These are phyloP conservation scores for Lydus trimaculatus DNA, from an alignment of 2,888 invertebrate species.

Conservation along the genomic window DNA sequence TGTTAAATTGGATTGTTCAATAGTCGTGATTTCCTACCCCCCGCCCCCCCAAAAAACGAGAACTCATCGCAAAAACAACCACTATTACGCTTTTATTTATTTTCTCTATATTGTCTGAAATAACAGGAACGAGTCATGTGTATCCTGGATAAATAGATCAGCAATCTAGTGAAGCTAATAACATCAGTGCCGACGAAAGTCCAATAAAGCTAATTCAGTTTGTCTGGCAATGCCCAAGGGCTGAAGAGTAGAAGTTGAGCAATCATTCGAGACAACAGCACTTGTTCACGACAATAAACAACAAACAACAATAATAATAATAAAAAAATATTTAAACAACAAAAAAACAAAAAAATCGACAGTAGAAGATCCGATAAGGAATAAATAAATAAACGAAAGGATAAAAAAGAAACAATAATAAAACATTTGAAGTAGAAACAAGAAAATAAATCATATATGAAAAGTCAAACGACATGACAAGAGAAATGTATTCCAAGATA, in stretches of 20 bases:
- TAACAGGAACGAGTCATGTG: slow-evolving; percentile 40
- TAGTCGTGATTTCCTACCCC: neutral
- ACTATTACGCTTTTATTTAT: slow-evolving; percentile 10
- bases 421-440: slow-evolving; percentile 41
- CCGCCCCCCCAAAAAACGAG: too few relatives aligned
- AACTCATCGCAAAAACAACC: neutral
- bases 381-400: too few relatives aligned
- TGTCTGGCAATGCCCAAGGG: slow-evolving; percentile 54
- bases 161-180: slow-evolving; percentile 57
- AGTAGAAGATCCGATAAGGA: neutral
- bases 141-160: slow-evolving; percentile 57
- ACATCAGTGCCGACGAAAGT: slow-evolving; percentile 57
- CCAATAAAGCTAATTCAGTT: slow-evolving; percentile 57
- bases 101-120: slow-evolving; percentile 19
- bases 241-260: slow-evolving; percentile 35
- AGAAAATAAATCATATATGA: slow-evolving; percentile 47
- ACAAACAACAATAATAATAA: slow-evolving; percentile 4
- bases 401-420: slow-evolving; percentile 41
- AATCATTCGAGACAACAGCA: slow-evolving; percentile 43
- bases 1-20: neutral
- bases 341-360: neutral
- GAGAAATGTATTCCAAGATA: slow-evolving; percentile 53
- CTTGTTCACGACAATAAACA: slow-evolving; percentile 26
- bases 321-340: neutral
- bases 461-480: slow-evolving; percentile 50